phyloP scores from a whole-genome alignment of 1,140 invertebrate species.

The Drosophila asahinai region DNA sequence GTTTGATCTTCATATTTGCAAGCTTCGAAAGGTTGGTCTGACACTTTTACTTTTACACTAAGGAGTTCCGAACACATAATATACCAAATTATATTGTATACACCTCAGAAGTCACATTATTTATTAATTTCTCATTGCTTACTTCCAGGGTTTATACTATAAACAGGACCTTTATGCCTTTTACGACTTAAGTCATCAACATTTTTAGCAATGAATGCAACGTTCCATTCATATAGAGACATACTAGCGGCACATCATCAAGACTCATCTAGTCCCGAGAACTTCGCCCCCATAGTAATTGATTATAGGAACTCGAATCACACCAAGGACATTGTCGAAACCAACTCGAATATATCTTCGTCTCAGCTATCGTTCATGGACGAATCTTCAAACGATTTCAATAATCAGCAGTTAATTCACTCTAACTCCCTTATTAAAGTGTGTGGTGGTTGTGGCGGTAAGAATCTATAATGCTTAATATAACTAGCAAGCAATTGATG shows the following conservation, averaged over 20 bases:
- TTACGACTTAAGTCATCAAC: conserved; percentile 59
- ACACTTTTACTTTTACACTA: too few species aligned
- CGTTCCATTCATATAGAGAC: conserved; percentile 90
- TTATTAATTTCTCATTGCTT: too few species aligned
- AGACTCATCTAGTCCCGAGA: conserved; percentile 86
- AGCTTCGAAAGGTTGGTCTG: conserved; percentile 15
- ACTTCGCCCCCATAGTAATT: conserved; percentile 85
- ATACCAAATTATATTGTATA: too few species aligned
- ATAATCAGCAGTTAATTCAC: conserved; percentile 86
- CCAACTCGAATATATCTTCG: conserved; percentile 76
- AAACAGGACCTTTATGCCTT: conserved; percentile 75
- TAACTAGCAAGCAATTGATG: conserved; percentile 6
- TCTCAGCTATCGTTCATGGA: conserved; percentile 84
- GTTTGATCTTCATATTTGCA: conserved; percentile 9
- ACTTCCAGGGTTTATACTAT: conserved; percentile 37
- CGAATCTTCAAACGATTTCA: conserved; percentile 81
- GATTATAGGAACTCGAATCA: conserved; percentile 64
- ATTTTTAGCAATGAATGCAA: conserved; percentile 88
- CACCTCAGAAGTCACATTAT: neutral
- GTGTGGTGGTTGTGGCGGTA: conserved; percentile 88
- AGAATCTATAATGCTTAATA: conserved; percentile 1
- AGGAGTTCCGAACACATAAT: too few species aligned
- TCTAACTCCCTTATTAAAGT: conserved; percentile 87
- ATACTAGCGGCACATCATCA: conserved; percentile 89
- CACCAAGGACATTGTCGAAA: conserved; percentile 69